These are phyloP conservation scores for Lepus americanus DNA, from an alignment of 2,113 vertebrate species.

Conservation along the genomic window DNA sequence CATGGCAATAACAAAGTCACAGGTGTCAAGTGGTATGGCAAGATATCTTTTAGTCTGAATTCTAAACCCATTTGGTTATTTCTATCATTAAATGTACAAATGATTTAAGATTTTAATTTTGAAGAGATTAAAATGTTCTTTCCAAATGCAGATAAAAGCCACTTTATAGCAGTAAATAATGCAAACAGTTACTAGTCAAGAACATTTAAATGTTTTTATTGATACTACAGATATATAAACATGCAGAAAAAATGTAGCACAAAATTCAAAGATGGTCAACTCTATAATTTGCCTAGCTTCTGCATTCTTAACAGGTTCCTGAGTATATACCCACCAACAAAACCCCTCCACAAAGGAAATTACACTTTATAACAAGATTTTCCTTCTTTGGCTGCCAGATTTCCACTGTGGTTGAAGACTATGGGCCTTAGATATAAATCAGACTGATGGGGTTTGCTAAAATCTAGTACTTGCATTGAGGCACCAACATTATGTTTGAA, in stretches of 20 bases:
- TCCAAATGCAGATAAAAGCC: slow-evolving; percentile 14
- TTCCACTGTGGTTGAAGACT: neutral
- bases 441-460: neutral
- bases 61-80: slow-evolving; percentile 52
- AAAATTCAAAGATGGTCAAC: slow-evolving; percentile 44
- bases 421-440: neutral
- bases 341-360: neutral
- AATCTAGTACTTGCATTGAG: slow-evolving; percentile 1
- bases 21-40: neutral
- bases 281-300: neutral
- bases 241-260: neutral
- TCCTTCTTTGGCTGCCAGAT: slow-evolving; percentile 18
- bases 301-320: neutral
- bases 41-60: neutral
- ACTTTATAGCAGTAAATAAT: slow-evolving; percentile 15
- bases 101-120: slow-evolving; percentile 69
- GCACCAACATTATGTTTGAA: neutral
- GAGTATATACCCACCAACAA: neutral
- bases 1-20: neutral
- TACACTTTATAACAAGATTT: neutral
- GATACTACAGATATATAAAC: neutral
- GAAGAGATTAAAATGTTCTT: slow-evolving; percentile 19
- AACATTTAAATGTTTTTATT: neutral
- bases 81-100: slow-evolving; percentile 24
- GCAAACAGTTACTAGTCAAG: neutral